Evolutionary conservation across 2,888 invertebrate genomes (phyloP).

Genomic region (Campopleginae sp.): DNA sequence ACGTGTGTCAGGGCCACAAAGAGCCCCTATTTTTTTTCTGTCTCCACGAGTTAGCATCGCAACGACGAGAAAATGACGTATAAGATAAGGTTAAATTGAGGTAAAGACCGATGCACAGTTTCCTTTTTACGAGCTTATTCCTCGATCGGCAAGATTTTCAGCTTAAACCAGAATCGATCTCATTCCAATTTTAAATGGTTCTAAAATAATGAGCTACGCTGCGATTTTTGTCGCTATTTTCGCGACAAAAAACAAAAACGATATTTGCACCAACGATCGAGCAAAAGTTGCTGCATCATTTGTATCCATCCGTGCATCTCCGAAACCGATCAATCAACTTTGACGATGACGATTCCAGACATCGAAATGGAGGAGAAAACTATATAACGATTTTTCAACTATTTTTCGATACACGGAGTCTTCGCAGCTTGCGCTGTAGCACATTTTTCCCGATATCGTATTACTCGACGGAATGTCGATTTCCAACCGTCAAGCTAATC

Average conservation of each 20-base stretch:
- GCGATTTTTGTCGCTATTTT: neutral
- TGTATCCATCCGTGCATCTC: neutral
- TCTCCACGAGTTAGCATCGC: constrained; percentile 9
- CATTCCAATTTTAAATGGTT: neutral
- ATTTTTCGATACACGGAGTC: constrained; percentile 9
- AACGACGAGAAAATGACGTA: neutral
- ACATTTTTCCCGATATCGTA: constrained; percentile 40
- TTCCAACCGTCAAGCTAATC: constrained; percentile 31
- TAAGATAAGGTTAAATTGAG: constrained; percentile 5
- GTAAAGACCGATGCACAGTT: constrained; percentile 1
- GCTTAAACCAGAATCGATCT: neutral
- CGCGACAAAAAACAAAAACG: too few relatives aligned
- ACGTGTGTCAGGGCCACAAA: constrained; percentile 4
- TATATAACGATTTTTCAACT: constrained; percentile 24
- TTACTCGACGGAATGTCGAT: constrained; percentile 10
- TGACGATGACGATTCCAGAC: constrained; percentile 44
- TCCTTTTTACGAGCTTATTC: neutral
- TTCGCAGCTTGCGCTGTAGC: neutral
- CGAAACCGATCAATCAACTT: neutral
- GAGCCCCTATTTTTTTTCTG: constrained; percentile 5
- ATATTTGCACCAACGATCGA: too few relatives aligned
- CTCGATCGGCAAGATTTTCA: neutral
- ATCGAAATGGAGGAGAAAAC: constrained; percentile 17
- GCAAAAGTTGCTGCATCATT: neutral
- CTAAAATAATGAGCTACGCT: neutral